Percentiles rank a stretch among this genome's conserved stretches.
Conservation (phyloP, 2,888 invertebrate genomes). For the Aporophyla nigra region DNA sequence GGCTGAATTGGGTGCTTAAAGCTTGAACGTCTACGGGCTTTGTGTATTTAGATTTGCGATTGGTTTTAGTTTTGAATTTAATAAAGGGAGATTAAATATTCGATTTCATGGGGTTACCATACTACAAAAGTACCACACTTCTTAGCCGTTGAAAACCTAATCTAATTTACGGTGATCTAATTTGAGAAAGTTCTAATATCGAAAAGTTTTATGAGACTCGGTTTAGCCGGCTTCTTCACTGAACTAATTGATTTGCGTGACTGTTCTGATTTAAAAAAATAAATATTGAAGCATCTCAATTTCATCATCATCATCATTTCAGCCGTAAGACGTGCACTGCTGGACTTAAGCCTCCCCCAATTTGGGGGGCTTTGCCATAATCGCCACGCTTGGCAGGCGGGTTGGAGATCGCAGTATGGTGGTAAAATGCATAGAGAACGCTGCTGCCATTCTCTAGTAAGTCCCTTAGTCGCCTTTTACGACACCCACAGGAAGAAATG, state of each 20-base stretch:
- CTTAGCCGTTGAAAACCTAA: background rate
- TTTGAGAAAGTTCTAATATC: background rate
- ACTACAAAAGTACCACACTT: background rate
- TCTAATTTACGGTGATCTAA: background rate
- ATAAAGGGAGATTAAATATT: background rate
- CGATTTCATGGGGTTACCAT: background rate
- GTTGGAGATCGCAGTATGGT: no score
- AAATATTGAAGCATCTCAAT: background rate
- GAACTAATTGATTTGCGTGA: background rate
- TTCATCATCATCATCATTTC: no score
- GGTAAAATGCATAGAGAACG: no score
- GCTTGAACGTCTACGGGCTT: conserved; percentile 17
- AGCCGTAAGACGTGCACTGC: no score
- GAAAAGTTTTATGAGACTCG: background rate
- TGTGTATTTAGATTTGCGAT: conserved; percentile 23
- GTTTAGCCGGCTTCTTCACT: background rate
- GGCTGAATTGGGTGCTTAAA: conserved; percentile 38
- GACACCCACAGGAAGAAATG: no score
- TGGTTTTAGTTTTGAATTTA: background rate
- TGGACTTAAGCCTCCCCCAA: no score
- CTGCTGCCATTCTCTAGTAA: no score
- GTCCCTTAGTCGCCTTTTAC: no score
- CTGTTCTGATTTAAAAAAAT: background rate
- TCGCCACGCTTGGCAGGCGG: no score
- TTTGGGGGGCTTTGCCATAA: no score